A percentile compares a stretch with the other conserved stretches of the same genome.
These are phyloP conservation scores for Limnothrissa miodon DNA, from an alignment of 2,113 vertebrate genomes.

Conservation along the genomic window DNA sequence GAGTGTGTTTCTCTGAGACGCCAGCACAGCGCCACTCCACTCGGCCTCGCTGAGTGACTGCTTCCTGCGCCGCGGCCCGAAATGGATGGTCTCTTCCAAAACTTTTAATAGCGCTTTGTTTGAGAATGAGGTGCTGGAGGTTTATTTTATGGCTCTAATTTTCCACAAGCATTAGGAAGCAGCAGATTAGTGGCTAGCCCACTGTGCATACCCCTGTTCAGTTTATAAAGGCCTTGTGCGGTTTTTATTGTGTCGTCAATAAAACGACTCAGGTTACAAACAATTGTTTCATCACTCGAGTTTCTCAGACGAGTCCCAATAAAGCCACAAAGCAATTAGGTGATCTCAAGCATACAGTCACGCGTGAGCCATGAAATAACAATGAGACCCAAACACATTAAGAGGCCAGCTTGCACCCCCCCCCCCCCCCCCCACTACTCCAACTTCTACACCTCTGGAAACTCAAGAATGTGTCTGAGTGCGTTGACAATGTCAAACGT, in stretches of 20 bases:
- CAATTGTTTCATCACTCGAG: not conserved
- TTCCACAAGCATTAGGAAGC: slow-evolving; percentile 1
- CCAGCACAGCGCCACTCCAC: not conserved
- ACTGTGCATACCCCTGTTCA: not conserved
- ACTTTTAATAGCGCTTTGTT: slow-evolving; percentile 20
- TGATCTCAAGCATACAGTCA: not conserved
- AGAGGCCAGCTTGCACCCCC: not conserved
- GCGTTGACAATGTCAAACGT: slow-evolving; percentile 41
- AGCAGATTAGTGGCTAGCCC: slow-evolving; percentile 1
- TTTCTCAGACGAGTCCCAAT: not conserved
- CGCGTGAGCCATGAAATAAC: not conserved
- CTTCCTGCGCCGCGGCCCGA: not conserved
- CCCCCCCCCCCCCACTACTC: too few species aligned
- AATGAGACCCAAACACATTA: not conserved
- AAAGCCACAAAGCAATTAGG: slow-evolving; percentile 1
- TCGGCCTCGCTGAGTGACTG: not conserved
- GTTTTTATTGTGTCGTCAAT: slow-evolving; percentile 7
- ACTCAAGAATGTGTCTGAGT: slow-evolving; percentile 62
- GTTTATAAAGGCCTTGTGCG: not conserved
- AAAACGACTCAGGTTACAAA: slow-evolving; percentile 13
- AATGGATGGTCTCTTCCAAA: slow-evolving; percentile 7
- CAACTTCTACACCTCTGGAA: slow-evolving; percentile 40
- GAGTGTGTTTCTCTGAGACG: not conserved
- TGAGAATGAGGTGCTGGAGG: not conserved
- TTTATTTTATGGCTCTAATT: slow-evolving; percentile 16